phyloP scores from a whole-genome alignment of 2,113 vertebrate species.

The Cyphomyrus discorhynchus region DNA sequence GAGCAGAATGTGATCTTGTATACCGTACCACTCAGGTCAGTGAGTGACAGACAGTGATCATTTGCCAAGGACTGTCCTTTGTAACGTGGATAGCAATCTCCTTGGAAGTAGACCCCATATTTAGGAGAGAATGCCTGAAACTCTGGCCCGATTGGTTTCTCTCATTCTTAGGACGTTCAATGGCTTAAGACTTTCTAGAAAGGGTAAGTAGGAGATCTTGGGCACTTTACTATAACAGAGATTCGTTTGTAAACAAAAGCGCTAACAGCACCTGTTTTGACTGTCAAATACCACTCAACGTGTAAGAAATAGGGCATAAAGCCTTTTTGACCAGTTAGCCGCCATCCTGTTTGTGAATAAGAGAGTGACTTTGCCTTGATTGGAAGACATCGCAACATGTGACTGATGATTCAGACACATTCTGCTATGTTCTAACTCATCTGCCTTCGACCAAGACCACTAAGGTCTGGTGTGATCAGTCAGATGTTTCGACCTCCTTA shows the following conservation, averaged over 20 bases:
- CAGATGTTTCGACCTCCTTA: background rate
- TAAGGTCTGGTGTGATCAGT: background rate
- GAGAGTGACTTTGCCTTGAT: background rate
- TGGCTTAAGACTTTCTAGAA: background rate
- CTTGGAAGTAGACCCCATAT: background rate
- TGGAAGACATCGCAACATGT: background rate
- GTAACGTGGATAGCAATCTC: background rate
- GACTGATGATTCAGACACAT: background rate
- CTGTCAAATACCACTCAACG: background rate
- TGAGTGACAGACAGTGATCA: no score
- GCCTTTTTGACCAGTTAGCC: background rate
- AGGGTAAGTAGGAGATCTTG: background rate
- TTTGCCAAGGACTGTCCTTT: background rate
- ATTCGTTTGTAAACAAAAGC: background rate
- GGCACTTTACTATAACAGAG: background rate
- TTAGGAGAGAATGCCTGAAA: background rate
- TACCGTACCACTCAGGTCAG: background rate
- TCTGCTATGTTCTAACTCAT: background rate
- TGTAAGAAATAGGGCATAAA: background rate
- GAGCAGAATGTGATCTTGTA: background rate
- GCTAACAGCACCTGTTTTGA: background rate
- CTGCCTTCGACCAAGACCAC: background rate
- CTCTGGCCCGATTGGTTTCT: background rate
- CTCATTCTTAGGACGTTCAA: background rate
- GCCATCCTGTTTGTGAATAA: background rate